These are phyloP conservation scores for Amiota mariae DNA, from an alignment of 2,888 invertebrate genomes.

Conservation along the genomic window DNA sequence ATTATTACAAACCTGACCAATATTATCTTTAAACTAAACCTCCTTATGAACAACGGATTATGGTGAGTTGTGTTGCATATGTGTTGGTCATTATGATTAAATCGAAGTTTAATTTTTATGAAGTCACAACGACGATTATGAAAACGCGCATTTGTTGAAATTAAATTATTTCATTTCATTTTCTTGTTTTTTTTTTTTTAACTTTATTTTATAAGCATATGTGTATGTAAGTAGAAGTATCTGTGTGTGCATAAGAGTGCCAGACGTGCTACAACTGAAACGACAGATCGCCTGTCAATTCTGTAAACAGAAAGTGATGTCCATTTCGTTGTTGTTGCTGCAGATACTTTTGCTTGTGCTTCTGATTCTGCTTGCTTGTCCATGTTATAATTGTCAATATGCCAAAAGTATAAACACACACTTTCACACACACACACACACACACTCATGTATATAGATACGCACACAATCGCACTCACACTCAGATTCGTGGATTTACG, in stretches of 20 bases:
- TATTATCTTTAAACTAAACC: background rate
- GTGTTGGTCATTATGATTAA: conserved; percentile 62
- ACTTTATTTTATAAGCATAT: background rate
- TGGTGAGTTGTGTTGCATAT: conserved; percentile 15
- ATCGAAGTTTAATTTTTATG: conserved; percentile 70
- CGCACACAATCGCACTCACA: background rate
- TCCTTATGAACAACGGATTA: conserved; percentile 40
- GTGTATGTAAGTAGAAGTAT: conserved; percentile 21
- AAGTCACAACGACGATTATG: conserved; percentile 71
- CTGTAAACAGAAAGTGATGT: conserved; percentile 16
- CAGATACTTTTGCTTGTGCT: conserved; percentile 10
- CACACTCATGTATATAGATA: conserved; percentile 10
- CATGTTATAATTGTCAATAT: conserved; percentile 67
- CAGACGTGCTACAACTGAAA: conserved; percentile 14
- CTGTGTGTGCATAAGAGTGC: conserved; percentile 30
- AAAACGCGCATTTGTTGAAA: conserved; percentile 57
- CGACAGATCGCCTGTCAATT: conserved; percentile 28
- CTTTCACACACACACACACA: background rate
- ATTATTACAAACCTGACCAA: background rate
- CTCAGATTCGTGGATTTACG: background rate
- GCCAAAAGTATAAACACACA: conserved; percentile 53
- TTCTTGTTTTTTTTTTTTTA: conserved; percentile 44
- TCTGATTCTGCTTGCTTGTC: conserved; percentile 53
- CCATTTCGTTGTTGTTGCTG: background rate
- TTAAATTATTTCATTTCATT: conserved; percentile 53